Base-by-base conservation (phyloP, 2,797 vertebrate genomes). In the Leptatherina wallacei region DNA sequence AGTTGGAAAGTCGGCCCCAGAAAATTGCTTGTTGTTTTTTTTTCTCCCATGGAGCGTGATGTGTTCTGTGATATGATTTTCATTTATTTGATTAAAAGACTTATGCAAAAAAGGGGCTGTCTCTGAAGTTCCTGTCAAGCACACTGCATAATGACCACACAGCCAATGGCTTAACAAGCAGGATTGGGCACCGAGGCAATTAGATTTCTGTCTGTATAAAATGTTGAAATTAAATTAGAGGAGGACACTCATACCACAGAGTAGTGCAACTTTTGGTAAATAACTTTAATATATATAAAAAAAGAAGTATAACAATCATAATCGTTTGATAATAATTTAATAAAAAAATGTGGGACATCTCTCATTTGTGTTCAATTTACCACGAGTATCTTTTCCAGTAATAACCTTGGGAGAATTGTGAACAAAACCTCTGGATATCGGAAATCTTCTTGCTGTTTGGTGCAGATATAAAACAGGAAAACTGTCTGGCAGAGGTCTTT, bases 51-150 rank as follows among this genome's bases (percentile, higher is more conserved):
- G 42, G 55, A 66, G 33, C 76, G 78, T 86, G 82, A 84, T 73
- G 85, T 88, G 82, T 85, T 88, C 64, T 91, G 89, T 91, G 85
- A 86, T 61, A 78, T 84, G 40, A 59, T 74, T 84, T 81, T 75
- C 38, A 71, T 85, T 88, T 70, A 61, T 88, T 90, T 85, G 77
- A 92, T 90, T 92, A 91, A 92, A 91, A 75, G 71, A 89, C 40
- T 89, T 75, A 81, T 80, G 78, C 87, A 88, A 88, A 88, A 74
- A 14, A 29, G 22, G 35, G 13, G 75, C 18, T 6, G 16, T 77
- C 14, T 6, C 47, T 2, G 1, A 42, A 33, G 33, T 85, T 85
- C 73, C 60, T 83, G 42, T 22, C 51, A 73, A 76, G 68, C 47
- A 38, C 63, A 33, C 35, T 12, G 13, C 38, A 70, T 75, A 67